phyloP scores from a whole-genome alignment of 2,113 vertebrate genomes.

The Atrichornis clamosus region DNA sequence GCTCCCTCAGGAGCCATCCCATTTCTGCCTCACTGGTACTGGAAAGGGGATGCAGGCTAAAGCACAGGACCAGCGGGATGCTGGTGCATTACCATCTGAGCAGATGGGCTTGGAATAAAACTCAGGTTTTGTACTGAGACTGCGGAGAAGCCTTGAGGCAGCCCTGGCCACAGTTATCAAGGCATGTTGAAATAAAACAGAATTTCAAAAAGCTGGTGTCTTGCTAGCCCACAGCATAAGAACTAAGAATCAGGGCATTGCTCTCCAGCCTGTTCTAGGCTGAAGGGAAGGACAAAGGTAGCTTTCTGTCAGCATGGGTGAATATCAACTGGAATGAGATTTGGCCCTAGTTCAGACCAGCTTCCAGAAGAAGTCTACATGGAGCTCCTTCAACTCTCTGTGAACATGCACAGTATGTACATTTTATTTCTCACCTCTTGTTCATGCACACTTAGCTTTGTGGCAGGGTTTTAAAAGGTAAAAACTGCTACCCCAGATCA shows the following conservation, averaged over 20 bases:
- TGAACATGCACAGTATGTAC: not conserved
- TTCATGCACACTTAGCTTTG: not conserved
- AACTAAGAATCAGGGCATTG: not conserved
- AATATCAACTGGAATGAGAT: not conserved
- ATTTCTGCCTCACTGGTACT: not conserved
- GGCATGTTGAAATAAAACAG: not conserved
- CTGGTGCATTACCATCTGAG: not conserved
- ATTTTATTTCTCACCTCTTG: not conserved
- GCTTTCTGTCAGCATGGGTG: not conserved
- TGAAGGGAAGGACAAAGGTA: not conserved
- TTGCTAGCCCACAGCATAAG: not conserved
- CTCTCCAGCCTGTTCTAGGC: not conserved
- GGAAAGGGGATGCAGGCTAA: not conserved
- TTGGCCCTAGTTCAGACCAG: not conserved
- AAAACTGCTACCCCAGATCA: not conserved
- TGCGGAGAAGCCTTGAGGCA: not conserved
- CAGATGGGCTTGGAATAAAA: not conserved
- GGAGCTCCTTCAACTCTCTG: not conserved
- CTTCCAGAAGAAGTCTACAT: not conserved
- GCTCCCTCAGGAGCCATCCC: not conserved
- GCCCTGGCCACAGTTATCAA: not conserved
- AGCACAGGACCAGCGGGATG: not conserved
- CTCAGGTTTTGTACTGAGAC: not conserved
- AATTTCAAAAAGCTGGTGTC: not conserved
- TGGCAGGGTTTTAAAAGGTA: not conserved